Evolutionary conservation across 2,888 invertebrate genomes (phyloP).

Genomic region (Julus scandinavius): DNA sequence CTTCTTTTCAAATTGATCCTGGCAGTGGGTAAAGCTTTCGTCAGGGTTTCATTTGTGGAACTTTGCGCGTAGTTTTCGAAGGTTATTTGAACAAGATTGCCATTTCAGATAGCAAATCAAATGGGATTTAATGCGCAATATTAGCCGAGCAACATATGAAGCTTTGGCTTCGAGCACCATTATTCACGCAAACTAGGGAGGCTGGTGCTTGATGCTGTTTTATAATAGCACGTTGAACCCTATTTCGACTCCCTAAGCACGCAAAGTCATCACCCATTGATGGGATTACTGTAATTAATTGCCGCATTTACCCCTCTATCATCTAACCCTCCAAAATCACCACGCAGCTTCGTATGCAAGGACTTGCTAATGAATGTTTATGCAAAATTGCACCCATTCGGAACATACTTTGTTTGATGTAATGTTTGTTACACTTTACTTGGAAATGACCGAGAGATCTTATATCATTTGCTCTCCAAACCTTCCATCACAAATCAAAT

Average conservation of each 20-base stretch:
- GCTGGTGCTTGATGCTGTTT: constrained; percentile 42
- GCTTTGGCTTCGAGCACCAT: constrained; percentile 26
- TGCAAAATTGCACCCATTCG: not conserved
- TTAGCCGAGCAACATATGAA: constrained; percentile 1
- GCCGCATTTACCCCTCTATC: constrained; percentile 35
- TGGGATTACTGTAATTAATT: constrained; percentile 42
- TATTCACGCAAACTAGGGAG: constrained; percentile 38
- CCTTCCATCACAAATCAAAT: no score
- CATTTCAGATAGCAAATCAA: constrained; percentile 42
- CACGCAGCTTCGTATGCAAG: not conserved
- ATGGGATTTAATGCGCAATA: constrained; percentile 42
- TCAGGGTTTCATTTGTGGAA: not conserved
- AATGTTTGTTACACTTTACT: not conserved
- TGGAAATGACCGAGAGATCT: not conserved
- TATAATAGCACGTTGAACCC: constrained; percentile 35
- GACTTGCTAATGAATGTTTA: constrained; percentile 30
- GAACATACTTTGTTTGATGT: not conserved
- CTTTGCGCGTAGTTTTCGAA: constrained; percentile 3
- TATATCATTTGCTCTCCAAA: no score
- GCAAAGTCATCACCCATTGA: constrained; percentile 42
- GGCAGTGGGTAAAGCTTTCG: not conserved
- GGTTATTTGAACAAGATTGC: constrained; percentile 42
- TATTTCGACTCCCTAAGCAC: constrained; percentile 42
- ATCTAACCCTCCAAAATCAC: constrained; percentile 11
- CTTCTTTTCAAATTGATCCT: not conserved